phyloP scores from a whole-genome alignment of 2,888 invertebrate species.

The Mythimna vitellina region DNA sequence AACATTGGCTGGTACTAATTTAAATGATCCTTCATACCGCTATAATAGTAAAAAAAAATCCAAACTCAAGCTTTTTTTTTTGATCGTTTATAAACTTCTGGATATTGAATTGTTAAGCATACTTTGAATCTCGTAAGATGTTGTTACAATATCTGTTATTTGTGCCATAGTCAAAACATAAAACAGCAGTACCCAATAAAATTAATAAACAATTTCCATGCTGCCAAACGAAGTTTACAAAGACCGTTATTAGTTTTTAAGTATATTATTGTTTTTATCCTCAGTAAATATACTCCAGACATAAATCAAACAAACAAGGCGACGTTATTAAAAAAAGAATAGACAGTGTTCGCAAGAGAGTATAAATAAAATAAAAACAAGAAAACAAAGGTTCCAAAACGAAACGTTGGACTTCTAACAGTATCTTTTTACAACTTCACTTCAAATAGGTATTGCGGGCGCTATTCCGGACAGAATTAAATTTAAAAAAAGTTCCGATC shows the following conservation, averaged over 20 bases:
- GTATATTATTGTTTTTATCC: conserved; percentile 57
- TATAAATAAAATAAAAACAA: conserved; percentile 56
- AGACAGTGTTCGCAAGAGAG: conserved; percentile 36
- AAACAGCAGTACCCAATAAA: background rate
- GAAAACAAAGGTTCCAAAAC: conserved; percentile 52
- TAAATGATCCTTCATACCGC: too few relatives aligned
- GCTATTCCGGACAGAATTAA: conserved; percentile 55
- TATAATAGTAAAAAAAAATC: background rate
- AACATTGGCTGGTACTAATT: too few relatives aligned
- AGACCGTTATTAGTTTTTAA: conserved; percentile 52
- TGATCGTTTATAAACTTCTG: background rate
- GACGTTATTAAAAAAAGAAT: conserved; percentile 59
- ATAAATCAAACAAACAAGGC: conserved; percentile 58
- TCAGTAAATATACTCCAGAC: conserved; percentile 57
- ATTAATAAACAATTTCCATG: conserved; percentile 9
- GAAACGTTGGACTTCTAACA: conserved; percentile 54
- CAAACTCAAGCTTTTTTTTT: background rate
- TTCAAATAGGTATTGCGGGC: conserved; percentile 56
- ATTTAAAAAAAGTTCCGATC: conserved; percentile 56
- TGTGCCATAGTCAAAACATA: background rate
- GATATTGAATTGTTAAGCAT: background rate
- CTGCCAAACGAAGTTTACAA: conserved; percentile 31
- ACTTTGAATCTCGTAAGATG: background rate
- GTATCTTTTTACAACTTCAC: conserved; percentile 62
- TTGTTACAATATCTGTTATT: too few relatives aligned